A percentile compares a stretch with the other conserved stretches of the same genome.
phyloP scores from a whole-genome alignment of 2,888 invertebrate species.

The Tiliacea aurago region DNA sequence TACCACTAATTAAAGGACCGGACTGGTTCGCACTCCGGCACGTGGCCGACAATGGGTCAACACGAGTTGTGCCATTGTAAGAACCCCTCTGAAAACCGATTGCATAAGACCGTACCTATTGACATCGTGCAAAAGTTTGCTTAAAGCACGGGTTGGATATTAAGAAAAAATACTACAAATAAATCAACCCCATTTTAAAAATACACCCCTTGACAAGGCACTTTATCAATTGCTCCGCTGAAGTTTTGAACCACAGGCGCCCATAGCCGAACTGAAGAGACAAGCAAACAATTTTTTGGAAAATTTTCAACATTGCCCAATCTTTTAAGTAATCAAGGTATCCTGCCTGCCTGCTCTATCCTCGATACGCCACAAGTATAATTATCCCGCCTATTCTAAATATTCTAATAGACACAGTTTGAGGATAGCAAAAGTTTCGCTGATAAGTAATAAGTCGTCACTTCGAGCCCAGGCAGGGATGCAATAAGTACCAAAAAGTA shows the following conservation, averaged over 20 bases:
- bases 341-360: not conserved
- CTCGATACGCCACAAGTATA: not conserved
- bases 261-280: not conserved
- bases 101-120: not conserved
- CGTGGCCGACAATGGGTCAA: slow-evolving; percentile 24
- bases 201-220: not conserved
- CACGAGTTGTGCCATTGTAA: slow-evolving; percentile 5
- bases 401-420: not conserved
- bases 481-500: too few species aligned
- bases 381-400: not conserved
- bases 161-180: not conserved
- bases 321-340: not conserved
- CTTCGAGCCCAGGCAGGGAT: not conserved
- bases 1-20: not conserved
- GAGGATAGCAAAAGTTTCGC: not conserved
- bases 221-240: not conserved
- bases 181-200: slow-evolving; percentile 3
- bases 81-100: not conserved
- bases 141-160: not conserved
- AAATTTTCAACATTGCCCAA: not conserved
- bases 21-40: slow-evolving; percentile 1
- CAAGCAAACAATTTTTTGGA: not conserved
- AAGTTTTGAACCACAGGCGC: not conserved
- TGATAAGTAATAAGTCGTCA: not conserved
- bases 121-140: slow-evolving; percentile 5